Conservation (phyloP, 2,888 invertebrate genomes). For the Epirrita christyi region DNA sequence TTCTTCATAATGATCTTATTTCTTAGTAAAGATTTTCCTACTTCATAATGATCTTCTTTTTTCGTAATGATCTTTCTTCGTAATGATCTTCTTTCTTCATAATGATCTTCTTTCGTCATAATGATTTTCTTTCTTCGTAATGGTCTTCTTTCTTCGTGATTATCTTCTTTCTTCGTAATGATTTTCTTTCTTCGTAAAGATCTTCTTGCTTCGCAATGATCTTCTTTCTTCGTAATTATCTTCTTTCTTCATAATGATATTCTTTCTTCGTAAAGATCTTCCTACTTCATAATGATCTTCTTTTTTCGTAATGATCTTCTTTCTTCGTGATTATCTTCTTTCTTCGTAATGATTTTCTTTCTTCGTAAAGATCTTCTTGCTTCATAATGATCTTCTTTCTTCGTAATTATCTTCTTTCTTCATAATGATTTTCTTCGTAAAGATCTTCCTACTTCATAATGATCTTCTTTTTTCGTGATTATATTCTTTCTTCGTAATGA, state of each 20-base stretch:
- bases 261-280: too few species aligned
- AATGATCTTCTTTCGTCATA: constrained; percentile 9
- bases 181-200: constrained; percentile 4
- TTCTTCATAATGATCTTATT: too few species aligned
- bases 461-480: too few species aligned
- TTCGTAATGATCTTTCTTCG: neutral
- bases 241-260: too few species aligned
- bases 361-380: neutral
- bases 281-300: too few species aligned
- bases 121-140: constrained; percentile 9
- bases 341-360: constrained; percentile 15
- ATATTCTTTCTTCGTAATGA: too few species aligned
- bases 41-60: too few species aligned
- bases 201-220: neutral
- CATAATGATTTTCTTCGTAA: neutral
- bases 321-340: constrained; percentile 2
- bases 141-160: constrained; percentile 10
- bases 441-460: too few species aligned
- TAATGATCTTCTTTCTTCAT: constrained; percentile 1
- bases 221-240: neutral
- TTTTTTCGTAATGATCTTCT: neutral
- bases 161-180: neutral
- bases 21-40: too few species aligned
- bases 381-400: neutral
- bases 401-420: neutral